phyloP scores from a whole-genome alignment of 1,140 invertebrate genomes.

The Hyles euphorbiae region DNA sequence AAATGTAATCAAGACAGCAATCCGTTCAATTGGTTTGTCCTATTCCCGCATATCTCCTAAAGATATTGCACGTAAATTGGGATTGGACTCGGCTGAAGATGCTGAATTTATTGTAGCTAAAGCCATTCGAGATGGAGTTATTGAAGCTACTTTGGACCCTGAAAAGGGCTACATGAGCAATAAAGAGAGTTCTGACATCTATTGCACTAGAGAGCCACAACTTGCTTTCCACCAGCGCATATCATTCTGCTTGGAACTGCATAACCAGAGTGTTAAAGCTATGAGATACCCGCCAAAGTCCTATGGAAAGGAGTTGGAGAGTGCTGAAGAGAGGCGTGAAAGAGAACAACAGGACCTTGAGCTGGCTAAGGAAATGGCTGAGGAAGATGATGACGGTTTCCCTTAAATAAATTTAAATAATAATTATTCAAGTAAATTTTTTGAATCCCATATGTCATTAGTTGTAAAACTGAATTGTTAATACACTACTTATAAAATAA shows the following conservation, averaged over 20 bases:
- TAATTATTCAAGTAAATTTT: neutral
- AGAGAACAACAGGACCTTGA: slow-evolving; percentile 98
- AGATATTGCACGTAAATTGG: slow-evolving; percentile 95
- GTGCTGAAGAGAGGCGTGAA: slow-evolving; percentile 96
- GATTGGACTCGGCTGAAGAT: slow-evolving; percentile 96
- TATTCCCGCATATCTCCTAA: slow-evolving; percentile 97
- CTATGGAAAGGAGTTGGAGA: slow-evolving; percentile 98
- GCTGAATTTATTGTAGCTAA: slow-evolving; percentile 99
- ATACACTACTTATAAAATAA: no score
- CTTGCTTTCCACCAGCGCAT: slow-evolving; percentile 98
- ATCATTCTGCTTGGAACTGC: slow-evolving; percentile 97
- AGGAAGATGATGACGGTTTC: slow-evolving; percentile 97
- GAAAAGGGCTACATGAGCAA: slow-evolving; percentile 97
- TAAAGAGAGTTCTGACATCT: slow-evolving; percentile 97
- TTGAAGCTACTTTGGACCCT: slow-evolving; percentile 97
- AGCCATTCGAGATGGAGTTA: slow-evolving; percentile 99
- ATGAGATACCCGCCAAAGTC: slow-evolving; percentile 99
- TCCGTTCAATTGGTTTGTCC: slow-evolving; percentile 96
- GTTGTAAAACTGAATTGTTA: no score
- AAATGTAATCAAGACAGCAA: slow-evolving; percentile 99
- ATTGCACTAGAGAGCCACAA: slow-evolving; percentile 97
- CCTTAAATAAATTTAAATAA: slow-evolving; percentile 42
- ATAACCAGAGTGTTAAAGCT: slow-evolving; percentile 98
- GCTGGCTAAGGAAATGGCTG: slow-evolving; percentile 98
- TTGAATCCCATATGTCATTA: no score